Percentiles rank a stretch among this genome's conserved stretches.
Conservation (phyloP, 2,888 invertebrate genomes). For the Cordilura impudica region DNA sequence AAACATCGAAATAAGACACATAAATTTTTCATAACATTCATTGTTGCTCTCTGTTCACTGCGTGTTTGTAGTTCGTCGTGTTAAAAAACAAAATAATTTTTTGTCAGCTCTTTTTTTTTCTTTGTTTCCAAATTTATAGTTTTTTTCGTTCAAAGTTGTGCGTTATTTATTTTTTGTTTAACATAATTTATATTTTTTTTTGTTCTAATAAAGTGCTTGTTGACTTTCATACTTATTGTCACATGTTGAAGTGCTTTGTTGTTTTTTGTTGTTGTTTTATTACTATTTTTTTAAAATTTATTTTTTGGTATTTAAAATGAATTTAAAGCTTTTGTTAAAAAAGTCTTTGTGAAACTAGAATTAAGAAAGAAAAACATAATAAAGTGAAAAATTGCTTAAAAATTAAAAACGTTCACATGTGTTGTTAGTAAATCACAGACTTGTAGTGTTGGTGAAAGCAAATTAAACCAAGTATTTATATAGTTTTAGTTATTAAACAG, state of each 20-base stretch:
- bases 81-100: not conserved
- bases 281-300: not conserved
- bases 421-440: not conserved
- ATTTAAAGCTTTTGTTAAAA: conserved; percentile 15
- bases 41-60: conserved; percentile 4
- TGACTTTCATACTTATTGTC: conserved; percentile 43
- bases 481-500: not conserved
- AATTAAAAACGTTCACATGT: not conserved
- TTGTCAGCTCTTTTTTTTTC: conserved; percentile 5
- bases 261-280: not conserved
- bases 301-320: conserved; percentile 17
- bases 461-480: conserved; percentile 31
- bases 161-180: conserved; percentile 13
- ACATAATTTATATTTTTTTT: conserved; percentile 16
- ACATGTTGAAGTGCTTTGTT: conserved; percentile 35
- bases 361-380: conserved; percentile 10
- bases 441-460: not conserved
- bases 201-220: conserved; percentile 13
- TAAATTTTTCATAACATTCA: conserved; percentile 32
- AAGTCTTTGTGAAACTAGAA: conserved; percentile 33
- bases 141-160: conserved; percentile 32
- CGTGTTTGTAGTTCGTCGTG: conserved; percentile 36
- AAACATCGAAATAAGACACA: conserved; percentile 46
- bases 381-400: not conserved
- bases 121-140: not conserved